Evolutionary conservation across 2,888 invertebrate species (phyloP), one percentile per base, ranked within the genome.

Genomic region (Epirrita christyi): DNA sequence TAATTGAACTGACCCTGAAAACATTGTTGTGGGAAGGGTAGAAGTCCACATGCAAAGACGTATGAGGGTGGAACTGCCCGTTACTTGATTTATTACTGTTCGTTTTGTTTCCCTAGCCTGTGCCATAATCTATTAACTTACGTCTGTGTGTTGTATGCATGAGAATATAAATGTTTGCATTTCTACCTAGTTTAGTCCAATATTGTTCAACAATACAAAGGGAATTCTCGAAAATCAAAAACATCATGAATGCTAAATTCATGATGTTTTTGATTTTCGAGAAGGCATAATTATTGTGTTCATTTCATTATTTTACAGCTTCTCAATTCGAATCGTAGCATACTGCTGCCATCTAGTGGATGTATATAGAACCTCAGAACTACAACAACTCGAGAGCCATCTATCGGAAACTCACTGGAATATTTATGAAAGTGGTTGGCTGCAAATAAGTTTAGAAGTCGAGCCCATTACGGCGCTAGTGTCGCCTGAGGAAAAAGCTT

Each of bases 11-110:
- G 50, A 62, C 64, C 60, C 41, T 66, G 66, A 57, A 61, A 54
- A 41, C 43, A 57, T 49, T 56, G 46, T 49, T 51, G 11, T 44
- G 21, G 54, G 37, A 55, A 61, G 55, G 57, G 62, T 64, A 61
- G 58, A 62, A 59, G 55, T 44, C 52, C 48, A 59, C 51, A 54
- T 44, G 51, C 56, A 51, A 59, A 61, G 61, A 63, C 57, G 61
- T 61, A 63, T 42, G 37, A 59, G 53, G 54, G 57, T 59, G 53
- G 52, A 46, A 56, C 61, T 50, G 46, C 60, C 56, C 47, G 55
- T 64, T 52, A 59, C 49, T 36, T 53, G 56, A 58, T 52, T 50
- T 59, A 54, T 59, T 63, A 51, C 55, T 40, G 61, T 50, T 50
- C 49, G 37, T 45, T 62, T 55, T 51, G 53, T 59, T 55, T 55